Evolutionary conservation across 1,140 invertebrate species (phyloP), one percentile per base, ranked within the genome.

Genomic region (Adelges cooleyi): DNA sequence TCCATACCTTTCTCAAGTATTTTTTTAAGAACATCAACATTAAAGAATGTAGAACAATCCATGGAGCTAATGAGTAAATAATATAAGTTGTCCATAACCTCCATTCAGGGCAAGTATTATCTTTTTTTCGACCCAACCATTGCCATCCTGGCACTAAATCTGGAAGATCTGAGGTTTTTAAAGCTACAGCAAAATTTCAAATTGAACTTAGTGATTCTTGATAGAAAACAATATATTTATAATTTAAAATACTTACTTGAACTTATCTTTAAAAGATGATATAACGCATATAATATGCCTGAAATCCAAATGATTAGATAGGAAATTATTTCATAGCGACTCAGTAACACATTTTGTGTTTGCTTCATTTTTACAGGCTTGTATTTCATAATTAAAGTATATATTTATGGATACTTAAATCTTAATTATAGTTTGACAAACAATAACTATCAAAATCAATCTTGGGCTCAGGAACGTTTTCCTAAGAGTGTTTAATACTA

Each of bases 21-120:
- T 48, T 18, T 33, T 33, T 33, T 44, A 20, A 42, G 18, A 69
- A 48, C 11, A 49, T 29, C 42, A 54, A 27, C 36, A 51, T 13
- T 20, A 22, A 36, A 42, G 25, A 50, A 67, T 72, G 71, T 54
- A 69, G 33, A 38, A 68, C 18, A 50, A 70, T 46, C 70, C 70
- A 72, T 42, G 70, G 69, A 27, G 46, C 13, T 22, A 70, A 46
- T n/a, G 29, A 54, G 27, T 46, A 66, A 0, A 67, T 18, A 25
- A 69, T 46, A 52, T 67, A 69, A n/a, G 20, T 27, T 20, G 62
- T 62, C 70, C 70, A 72, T 42, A 53, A 48, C 25, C 42, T 65
- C 71, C 71, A 72, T 38, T 72, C 71, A 65, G 67, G 65, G 48
- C 71, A 70, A 29, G 68, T 54, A n/a, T 36, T 53, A 66, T 72